phyloP scores from a whole-genome alignment of 2,888 invertebrate genomes.

The Norana najaformis region DNA sequence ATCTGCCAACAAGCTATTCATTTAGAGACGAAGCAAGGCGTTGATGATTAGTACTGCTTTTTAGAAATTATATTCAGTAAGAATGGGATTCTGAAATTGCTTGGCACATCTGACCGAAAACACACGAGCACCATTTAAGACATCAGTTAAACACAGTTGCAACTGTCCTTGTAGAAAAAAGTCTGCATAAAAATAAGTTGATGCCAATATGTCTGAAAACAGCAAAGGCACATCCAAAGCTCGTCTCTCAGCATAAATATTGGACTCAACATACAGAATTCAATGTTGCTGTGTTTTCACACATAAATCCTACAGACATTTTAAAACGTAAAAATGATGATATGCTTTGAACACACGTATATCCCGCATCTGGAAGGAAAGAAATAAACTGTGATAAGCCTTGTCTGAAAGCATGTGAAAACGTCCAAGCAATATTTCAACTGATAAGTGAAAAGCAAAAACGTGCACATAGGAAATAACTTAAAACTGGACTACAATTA shows the following conservation, averaged over 20 bases:
- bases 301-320: not conserved
- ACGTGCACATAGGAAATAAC: not conserved
- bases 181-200: not conserved
- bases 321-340: not conserved
- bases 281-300: not conserved
- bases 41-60: not conserved
- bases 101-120: not conserved
- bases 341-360: not conserved
- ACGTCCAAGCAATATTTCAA: not conserved
- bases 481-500: not conserved
- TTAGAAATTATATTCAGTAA: not conserved
- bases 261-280: not conserved
- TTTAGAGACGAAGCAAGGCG: no score
- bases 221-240: not conserved
- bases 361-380: no score
- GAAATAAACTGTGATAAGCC: no score
- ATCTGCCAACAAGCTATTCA: no score
- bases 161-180: not conserved
- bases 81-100: not conserved
- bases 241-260: not conserved
- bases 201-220: not conserved
- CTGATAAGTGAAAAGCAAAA: not conserved
- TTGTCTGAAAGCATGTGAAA: no score
- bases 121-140: not conserved
- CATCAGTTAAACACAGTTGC: not conserved